Conservation (phyloP, 2,888 invertebrate genomes). For the Julus scanicus region DNA sequence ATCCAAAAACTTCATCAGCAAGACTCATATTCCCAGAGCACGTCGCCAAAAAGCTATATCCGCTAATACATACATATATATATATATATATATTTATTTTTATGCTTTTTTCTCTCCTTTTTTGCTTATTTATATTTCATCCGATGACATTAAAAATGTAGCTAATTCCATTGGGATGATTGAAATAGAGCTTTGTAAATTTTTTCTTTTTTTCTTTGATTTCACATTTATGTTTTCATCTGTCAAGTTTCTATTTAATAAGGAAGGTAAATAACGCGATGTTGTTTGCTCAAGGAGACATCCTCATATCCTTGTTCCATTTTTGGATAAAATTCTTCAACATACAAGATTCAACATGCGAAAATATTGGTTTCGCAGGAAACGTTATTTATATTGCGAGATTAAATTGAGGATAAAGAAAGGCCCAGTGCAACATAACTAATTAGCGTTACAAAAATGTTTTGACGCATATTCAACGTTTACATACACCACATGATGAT, state of each 20-base stretch:
- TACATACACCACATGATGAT: no score
- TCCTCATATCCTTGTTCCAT: background rate
- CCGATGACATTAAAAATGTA: constrained; percentile 4
- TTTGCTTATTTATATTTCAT: constrained; percentile 16
- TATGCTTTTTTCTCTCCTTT: background rate
- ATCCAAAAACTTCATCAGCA: background rate
- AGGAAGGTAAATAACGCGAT: background rate
- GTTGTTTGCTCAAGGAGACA: background rate
- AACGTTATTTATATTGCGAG: no score
- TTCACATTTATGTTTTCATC: background rate
- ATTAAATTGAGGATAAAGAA: no score
- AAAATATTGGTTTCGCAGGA: background rate
- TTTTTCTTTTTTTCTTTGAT: background rate
- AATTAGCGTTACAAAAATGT: no score
- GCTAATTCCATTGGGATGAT: constrained; percentile 28
- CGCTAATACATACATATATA: background rate
- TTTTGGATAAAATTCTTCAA: background rate
- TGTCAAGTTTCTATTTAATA: background rate
- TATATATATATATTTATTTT: background rate
- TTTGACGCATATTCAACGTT: no score
- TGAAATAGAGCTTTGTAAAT: background rate
- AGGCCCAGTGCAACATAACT: no score
- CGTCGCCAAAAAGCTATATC: background rate
- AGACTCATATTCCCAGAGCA: background rate
- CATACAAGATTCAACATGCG: background rate